Evolutionary conservation across 2,888 invertebrate genomes (phyloP).

Genomic region (Aelia acuminata): DNA sequence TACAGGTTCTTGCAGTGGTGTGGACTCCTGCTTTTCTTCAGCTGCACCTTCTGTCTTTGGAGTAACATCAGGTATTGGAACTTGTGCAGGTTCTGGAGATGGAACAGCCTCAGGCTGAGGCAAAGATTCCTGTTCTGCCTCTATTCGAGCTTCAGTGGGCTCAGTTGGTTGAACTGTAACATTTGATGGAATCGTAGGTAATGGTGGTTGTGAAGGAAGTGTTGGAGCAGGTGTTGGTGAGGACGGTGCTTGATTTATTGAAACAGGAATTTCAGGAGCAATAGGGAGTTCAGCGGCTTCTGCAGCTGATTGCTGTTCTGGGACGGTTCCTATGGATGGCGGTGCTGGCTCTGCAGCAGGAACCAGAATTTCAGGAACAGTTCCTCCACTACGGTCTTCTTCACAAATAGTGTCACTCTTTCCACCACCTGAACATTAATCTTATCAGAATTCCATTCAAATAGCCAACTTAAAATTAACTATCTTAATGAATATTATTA

Average conservation of each 20-base stretch:
- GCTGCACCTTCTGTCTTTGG: conserved; percentile 60
- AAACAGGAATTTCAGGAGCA: conserved; percentile 56
- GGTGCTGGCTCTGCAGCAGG: conserved; percentile 59
- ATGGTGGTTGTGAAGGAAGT: conserved; percentile 43
- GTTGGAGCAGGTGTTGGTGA: conserved; percentile 66
- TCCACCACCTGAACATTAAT: conserved; percentile 54
- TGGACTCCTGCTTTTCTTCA: background rate
- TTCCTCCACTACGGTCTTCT: conserved; percentile 51
- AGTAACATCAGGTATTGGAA: conserved; percentile 68
- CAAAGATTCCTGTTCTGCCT: conserved; percentile 43
- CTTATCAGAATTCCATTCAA: too few relatives aligned
- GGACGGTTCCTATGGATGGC: conserved; percentile 53
- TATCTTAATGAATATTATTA: too few relatives aligned
- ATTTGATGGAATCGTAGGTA: background rate
- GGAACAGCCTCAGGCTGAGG: conserved; percentile 27
- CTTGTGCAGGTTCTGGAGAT: conserved; percentile 67
- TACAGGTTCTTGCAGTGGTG: background rate
- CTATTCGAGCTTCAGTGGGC: background rate
- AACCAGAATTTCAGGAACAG: conserved; percentile 59
- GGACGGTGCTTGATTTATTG: conserved; percentile 62
- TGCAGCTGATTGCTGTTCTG: conserved; percentile 27
- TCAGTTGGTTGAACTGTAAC: background rate
- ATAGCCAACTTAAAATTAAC: too few relatives aligned
- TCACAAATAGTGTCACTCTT: conserved; percentile 20
- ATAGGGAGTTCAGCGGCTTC: conserved; percentile 50